Evolutionary conservation across 2,797 vertebrate species (phyloP).

Genomic region (Sebastes glaucus): DNA sequence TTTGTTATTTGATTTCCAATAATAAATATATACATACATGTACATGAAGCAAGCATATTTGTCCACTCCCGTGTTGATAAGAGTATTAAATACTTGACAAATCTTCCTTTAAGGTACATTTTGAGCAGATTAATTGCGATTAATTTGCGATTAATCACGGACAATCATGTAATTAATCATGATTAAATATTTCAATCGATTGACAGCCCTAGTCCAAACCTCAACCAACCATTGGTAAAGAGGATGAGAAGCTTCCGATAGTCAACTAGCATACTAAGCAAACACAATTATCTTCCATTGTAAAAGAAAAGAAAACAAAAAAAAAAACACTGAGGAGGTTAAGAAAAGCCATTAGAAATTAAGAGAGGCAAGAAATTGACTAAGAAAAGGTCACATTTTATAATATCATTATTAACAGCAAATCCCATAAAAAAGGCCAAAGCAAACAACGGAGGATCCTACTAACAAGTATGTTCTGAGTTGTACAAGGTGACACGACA

Average conservation of each 20-base stretch:
- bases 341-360: background rate
- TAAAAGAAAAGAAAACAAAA: background rate
- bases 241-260: background rate
- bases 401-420: background rate
- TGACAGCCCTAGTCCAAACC: background rate
- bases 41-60: too few relatives aligned
- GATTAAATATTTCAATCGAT: too few relatives aligned
- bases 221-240: background rate
- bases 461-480: background rate
- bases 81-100: too few relatives aligned
- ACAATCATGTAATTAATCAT: too few relatives aligned
- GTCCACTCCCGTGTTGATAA: too few relatives aligned
- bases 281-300: background rate
- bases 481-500: background rate
- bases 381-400: slow-evolving; percentile 13
- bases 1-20: too few relatives aligned
- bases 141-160: too few relatives aligned
- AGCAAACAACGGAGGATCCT: background rate
- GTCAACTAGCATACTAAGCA: background rate
- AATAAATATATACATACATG: too few relatives aligned
- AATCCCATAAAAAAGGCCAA: background rate
- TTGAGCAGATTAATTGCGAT: too few relatives aligned
- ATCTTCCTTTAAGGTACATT: too few relatives aligned
- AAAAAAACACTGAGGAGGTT: background rate
- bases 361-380: background rate